Percentiles rank a stretch among this genome's conserved stretches.
phyloP scores from a whole-genome alignment of 2,797 vertebrate species.

The Emydoidea blandingii region DNA sequence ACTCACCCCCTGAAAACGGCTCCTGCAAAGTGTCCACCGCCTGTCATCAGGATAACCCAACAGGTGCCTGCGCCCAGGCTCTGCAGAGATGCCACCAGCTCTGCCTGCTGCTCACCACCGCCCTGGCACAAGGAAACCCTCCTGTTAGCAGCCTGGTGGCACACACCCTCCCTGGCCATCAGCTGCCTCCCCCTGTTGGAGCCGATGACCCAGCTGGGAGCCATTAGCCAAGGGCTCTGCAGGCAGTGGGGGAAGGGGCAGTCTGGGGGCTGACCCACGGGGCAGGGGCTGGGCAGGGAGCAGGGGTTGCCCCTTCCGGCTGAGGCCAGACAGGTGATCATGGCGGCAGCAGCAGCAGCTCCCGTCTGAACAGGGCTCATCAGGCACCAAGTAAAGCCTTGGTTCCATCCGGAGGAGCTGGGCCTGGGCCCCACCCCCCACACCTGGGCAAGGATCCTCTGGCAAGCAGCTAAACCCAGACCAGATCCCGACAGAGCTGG shows the following conservation, averaged over 20 bases:
- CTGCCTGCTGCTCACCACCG: conserved; percentile 43
- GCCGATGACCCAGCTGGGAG: background rate
- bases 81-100: conserved; percentile 81
- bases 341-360: background rate
- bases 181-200: background rate
- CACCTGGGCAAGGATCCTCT: background rate
- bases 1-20: conserved; percentile 93
- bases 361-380: background rate
- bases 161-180: background rate
- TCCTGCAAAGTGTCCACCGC: conserved; percentile 96
- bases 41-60: conserved; percentile 93
- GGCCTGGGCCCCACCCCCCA: no score
- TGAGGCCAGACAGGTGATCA: no score
- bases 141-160: background rate
- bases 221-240: background rate
- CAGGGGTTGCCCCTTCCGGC: background rate
- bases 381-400: background rate
- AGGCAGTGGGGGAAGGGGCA: background rate
- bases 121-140: conserved; percentile 67
- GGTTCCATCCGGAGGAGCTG: no score
- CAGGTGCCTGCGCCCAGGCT: conserved; percentile 76
- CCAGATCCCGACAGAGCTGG: background rate
- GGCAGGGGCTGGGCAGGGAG: background rate
- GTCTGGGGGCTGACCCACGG: background rate
- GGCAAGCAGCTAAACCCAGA: background rate